Evolutionary conservation across 2,113 vertebrate genomes (phyloP).

Genomic region (Phoxinus phoxinus): DNA sequence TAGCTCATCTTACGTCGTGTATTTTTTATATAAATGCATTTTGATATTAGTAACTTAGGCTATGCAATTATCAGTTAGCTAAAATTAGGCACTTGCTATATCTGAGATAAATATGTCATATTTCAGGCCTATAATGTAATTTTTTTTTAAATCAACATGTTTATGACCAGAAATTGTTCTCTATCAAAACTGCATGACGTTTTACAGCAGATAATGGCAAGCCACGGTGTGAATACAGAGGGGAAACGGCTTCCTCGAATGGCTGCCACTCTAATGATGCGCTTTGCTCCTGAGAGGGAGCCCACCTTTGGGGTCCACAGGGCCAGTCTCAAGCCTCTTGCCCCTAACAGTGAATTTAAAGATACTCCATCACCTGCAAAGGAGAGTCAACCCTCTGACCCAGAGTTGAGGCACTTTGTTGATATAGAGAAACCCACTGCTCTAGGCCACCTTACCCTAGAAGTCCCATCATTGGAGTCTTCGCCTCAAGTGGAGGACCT

Average conservation of each 20-base stretch:
- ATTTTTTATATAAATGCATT: background rate
- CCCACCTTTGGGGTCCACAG: slow-evolving; percentile 16
- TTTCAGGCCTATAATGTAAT: background rate
- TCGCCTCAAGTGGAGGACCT: slow-evolving; percentile 5
- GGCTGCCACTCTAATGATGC: slow-evolving; percentile 55
- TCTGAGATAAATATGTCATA: background rate
- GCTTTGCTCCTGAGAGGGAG: slow-evolving; percentile 39
- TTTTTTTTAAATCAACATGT: background rate
- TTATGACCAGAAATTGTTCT: background rate
- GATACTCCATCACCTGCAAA: background rate
- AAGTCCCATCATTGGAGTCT: background rate
- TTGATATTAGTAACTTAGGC: background rate
- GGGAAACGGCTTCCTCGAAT: slow-evolving; percentile 51
- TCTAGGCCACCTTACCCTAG: background rate
- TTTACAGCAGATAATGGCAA: slow-evolving; percentile 19
- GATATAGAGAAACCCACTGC: background rate
- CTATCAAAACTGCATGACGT: no score
- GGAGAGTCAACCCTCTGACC: background rate
- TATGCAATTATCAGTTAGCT: background rate
- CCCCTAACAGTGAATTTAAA: background rate
- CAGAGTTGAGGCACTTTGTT: background rate
- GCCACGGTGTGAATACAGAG: slow-evolving; percentile 23
- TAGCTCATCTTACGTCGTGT: background rate
- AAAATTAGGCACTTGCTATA: background rate
- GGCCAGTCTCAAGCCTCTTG: background rate